phyloP scores from a whole-genome alignment of 2,113 vertebrate species.

The Mus spicilegus region DNA sequence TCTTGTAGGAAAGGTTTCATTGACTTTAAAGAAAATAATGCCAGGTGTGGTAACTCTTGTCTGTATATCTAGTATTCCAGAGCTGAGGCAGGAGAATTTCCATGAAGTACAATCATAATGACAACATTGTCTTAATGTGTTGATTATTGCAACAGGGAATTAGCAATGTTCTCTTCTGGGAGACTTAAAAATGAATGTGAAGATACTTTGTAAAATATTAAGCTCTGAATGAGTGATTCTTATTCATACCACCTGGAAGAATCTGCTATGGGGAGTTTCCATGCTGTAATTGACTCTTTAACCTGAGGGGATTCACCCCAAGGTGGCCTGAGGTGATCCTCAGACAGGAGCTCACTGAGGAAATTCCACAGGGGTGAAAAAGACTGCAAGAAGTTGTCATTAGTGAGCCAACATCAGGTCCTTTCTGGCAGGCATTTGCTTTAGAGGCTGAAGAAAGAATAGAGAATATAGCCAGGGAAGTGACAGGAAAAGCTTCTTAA shows the following conservation, averaged over 20 bases:
- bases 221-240: background rate
- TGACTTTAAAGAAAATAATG: background rate
- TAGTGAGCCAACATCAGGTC: background rate
- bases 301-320: background rate
- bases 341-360: background rate
- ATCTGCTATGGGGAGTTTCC: background rate
- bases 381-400: background rate
- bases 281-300: background rate
- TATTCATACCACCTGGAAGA: background rate
- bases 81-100: background rate
- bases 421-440: background rate
- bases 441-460: background rate
- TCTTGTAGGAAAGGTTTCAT: background rate
- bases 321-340: background rate
- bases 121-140: background rate
- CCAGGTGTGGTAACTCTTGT: background rate
- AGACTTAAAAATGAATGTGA: background rate
- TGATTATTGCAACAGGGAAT: background rate
- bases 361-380: background rate
- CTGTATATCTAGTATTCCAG: background rate
- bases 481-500: background rate
- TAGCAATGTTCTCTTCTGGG: background rate
- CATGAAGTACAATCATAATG: background rate
- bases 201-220: background rate
- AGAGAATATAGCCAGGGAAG: background rate